phyloP scores from a whole-genome alignment of 37 sponge, comb jelly and placozoan genomes.

The Theonella swinhoei region DNA sequence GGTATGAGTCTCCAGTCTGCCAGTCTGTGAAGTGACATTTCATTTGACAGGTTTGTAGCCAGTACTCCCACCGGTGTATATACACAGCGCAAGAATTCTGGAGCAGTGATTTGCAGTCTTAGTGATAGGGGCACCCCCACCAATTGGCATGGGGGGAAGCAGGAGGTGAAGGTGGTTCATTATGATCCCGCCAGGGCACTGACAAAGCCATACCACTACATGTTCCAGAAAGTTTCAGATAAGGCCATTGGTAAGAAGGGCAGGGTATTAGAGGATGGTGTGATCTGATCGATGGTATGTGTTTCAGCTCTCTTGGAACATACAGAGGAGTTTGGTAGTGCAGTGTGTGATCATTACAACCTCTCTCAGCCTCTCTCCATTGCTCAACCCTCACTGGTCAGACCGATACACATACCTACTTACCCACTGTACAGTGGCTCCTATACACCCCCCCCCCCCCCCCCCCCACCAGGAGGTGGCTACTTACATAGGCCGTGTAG shows the following conservation, averaged over 20 bases:
- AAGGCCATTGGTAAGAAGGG: constrained; percentile 34
- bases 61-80: constrained; percentile 37
- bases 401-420: neutral
- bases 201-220: constrained; percentile 31
- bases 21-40: neutral
- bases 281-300: no score
- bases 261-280: neutral
- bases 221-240: constrained; percentile 59
- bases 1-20: neutral
- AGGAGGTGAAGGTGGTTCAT: neutral
- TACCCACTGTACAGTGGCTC: neutral
- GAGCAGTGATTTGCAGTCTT: constrained; percentile 21
- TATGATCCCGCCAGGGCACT: constrained; percentile 17
- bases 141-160: neutral
- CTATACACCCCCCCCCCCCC: neutral
- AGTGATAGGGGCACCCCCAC: constrained; percentile 35
- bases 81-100: constrained; percentile 40
- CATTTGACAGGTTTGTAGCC: neutral
- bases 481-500: constrained; percentile 62
- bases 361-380: constrained; percentile 28
- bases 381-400: constrained; percentile 42
- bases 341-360: constrained; percentile 18
- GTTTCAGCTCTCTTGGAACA: constrained; percentile 35
- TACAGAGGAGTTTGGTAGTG: constrained; percentile 27
- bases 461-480: constrained; percentile 55